Evolutionary conservation across 2,797 vertebrate species (phyloP).

Genomic region (Phalanger gymnotis): DNA sequence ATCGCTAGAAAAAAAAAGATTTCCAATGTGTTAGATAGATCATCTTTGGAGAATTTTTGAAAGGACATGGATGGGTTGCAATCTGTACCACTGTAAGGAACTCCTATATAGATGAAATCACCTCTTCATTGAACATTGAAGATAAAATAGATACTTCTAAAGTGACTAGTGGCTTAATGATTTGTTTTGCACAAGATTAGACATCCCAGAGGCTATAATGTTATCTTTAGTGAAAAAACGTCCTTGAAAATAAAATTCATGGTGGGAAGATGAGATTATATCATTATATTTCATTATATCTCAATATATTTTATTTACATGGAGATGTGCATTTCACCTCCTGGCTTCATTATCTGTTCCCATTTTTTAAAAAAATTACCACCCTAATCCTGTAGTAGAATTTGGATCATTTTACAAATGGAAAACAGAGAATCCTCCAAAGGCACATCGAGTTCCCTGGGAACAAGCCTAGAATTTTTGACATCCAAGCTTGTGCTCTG

Average conservation of each 20-base stretch:
- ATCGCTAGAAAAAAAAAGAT: background rate
- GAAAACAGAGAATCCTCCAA: conserved; percentile 32
- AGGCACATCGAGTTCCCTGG: conserved; percentile 16
- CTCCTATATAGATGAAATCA: background rate
- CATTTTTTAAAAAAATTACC: background rate
- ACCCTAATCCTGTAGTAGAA: background rate
- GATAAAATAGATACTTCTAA: background rate
- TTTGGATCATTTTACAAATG: conserved; percentile 34
- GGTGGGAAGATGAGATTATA: conserved; percentile 19
- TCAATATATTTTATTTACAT: background rate
- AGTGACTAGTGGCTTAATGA: background rate
- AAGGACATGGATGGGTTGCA: background rate
- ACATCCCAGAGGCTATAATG: background rate
- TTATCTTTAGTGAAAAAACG: conserved; percentile 1
- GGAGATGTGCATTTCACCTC: background rate
- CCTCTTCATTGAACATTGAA: background rate
- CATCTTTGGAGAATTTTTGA: background rate
- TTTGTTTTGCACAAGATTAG: conserved; percentile 41
- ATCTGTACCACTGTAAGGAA: background rate
- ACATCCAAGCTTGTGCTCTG: conserved; percentile 42
- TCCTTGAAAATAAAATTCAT: conserved; percentile 10
- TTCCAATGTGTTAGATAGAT: background rate
- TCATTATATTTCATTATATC: background rate
- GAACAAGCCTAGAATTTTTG: conserved; percentile 49
- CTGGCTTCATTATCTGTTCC: conserved; percentile 9